Percentiles rank a stretch among this genome's conserved stretches.
Conservation (phyloP, 2,113 vertebrate genomes). For the Delphinus delphis region DNA sequence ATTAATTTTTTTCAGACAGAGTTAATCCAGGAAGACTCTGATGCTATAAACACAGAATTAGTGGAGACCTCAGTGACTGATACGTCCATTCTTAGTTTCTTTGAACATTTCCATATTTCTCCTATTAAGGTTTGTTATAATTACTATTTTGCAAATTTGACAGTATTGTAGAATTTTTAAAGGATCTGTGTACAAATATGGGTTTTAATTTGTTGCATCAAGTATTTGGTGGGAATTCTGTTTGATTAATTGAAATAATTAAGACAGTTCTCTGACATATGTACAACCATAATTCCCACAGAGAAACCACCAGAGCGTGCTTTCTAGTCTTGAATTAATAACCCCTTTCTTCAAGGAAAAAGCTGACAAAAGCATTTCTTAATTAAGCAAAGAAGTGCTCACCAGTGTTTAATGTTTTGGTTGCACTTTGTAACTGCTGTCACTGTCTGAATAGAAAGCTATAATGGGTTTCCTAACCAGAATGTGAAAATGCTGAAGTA, state of each 20-base stretch:
- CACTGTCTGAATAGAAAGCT: constrained; percentile 19
- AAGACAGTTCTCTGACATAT: constrained; percentile 53
- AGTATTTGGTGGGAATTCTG: constrained; percentile 36
- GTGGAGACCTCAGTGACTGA: constrained; percentile 92
- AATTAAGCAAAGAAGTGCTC: constrained; percentile 25
- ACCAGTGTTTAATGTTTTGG: constrained; percentile 51
- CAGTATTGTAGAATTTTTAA: constrained; percentile 14
- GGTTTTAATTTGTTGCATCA: constrained; percentile 11
- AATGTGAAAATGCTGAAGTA: constrained; percentile 47
- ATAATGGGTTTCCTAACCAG: background rate
- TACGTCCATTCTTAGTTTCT: constrained; percentile 92
- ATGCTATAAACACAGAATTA: constrained; percentile 89
- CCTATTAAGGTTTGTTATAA: constrained; percentile 91
- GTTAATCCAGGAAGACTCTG: constrained; percentile 90
- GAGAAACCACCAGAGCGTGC: constrained; percentile 34
- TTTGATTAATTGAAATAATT: constrained; percentile 57
- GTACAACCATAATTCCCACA: constrained; percentile 7
- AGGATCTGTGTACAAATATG: background rate
- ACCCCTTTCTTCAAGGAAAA: constrained; percentile 41
- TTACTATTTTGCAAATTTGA: background rate
- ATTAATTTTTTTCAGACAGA: constrained; percentile 83
- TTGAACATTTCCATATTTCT: constrained; percentile 98
- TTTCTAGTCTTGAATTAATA: constrained; percentile 66
- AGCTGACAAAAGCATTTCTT: constrained; percentile 64
- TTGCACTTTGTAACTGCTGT: constrained; percentile 28